Percentiles rank a stretch among this genome's conserved stretches.
These are phyloP conservation scores for Pseudotriccus pelzelni DNA, from an alignment of 2,797 vertebrate species.

Conservation along the genomic window DNA sequence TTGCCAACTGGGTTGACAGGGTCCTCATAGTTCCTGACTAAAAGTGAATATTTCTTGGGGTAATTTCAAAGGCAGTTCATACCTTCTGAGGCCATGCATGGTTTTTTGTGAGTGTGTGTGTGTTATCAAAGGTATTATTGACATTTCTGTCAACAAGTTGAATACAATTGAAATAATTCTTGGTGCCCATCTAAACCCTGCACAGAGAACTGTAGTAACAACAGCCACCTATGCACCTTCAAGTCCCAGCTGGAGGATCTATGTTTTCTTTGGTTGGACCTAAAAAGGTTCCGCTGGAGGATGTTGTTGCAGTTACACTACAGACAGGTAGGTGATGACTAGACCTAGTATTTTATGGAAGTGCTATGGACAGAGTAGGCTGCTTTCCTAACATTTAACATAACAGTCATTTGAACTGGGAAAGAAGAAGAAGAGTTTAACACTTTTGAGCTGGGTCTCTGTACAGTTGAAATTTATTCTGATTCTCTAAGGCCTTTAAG, in stretches of 20 bases:
- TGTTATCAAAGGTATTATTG: background rate
- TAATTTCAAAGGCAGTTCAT: background rate
- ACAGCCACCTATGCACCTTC: background rate
- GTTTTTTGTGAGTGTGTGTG: too few species aligned
- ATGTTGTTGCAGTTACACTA: background rate
- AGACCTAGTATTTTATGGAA: background rate
- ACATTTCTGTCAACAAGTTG: background rate
- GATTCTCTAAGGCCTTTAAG: background rate
- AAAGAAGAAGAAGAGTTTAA: background rate
- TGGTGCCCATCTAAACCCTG: background rate
- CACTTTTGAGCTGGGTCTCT: background rate
- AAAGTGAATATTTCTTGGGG: background rate
- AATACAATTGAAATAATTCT: background rate
- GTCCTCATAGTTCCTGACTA: background rate
- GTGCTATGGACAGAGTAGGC: background rate
- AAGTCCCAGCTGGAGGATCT: background rate
- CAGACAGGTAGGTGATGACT: background rate
- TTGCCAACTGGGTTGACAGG: accelerated
- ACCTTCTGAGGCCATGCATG: background rate
- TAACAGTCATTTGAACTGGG: background rate
- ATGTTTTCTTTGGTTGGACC: background rate
- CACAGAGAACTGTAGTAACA: background rate
- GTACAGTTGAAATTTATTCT: background rate
- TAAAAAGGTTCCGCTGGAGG: background rate
- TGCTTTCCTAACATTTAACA: background rate